Evolutionary conservation across 64 coral and sea anemone species (phyloP), one percentile per base, ranked within the genome.

Genomic region (Anthopleura sola): DNA sequence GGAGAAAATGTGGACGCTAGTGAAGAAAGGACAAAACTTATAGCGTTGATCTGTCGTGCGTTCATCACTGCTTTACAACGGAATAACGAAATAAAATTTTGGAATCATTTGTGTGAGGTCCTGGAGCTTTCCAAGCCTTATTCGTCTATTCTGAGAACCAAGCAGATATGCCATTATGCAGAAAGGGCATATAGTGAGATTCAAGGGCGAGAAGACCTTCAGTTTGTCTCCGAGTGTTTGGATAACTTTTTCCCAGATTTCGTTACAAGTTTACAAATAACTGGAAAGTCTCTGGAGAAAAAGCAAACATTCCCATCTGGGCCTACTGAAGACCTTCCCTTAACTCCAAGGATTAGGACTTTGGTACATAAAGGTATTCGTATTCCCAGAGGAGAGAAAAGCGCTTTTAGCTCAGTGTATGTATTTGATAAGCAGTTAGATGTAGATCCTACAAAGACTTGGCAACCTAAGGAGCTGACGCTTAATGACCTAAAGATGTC

Each of bases 161-260:
- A 90, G 80, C 87, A 99, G 81, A 78, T 99, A 14, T 33, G 32
- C 36, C 97, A 99, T 85, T 99, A 99, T 87, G 93, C 93, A 69
- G 90, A 92, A 76, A 93, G 97, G 47, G 60, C 86, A 23, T 88
- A 82, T 40, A 54, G 36, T 55, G 78, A 87, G 60, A 53, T 85
- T 13, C 54, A 89, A 40, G 85, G 24, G 55, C 83, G 75, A 16
- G 55, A 92, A 5, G 87, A 95, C 4, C 85, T 84, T 49, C 79
- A 95, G 33, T 85, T 57, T 38, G 85, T 75, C 24, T 69, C 87
- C 78, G 50, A 82, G 46, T 29, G 50, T 31, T 68, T 99, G 6
- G 33, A 56, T 12, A 21, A 78, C 36, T 90, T 92, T 69, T 99
- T 99, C 82, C 74, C 90, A 57, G 60, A 80, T 47, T 57, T 91